These are phyloP conservation scores for Papilio elwesi DNA, from an alignment of 2,888 invertebrate species.

Conservation along the genomic window DNA sequence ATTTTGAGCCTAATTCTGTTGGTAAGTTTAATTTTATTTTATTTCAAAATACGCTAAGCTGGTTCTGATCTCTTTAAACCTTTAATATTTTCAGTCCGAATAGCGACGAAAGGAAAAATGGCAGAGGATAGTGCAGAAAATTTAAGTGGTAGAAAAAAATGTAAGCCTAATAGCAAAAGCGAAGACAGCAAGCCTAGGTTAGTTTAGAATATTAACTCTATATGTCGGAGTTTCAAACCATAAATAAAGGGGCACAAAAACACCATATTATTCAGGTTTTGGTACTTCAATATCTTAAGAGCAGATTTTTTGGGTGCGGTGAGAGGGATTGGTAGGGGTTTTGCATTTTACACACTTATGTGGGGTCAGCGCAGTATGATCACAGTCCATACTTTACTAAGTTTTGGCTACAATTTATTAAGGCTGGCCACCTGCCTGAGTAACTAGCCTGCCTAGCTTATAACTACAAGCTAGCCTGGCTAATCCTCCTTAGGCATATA, in stretches of 20 bases:
- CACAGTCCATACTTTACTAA: too few species aligned
- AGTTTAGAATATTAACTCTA: background rate
- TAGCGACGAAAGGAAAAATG: constrained; percentile 56
- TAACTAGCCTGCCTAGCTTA: too few species aligned
- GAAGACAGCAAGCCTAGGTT: constrained; percentile 57
- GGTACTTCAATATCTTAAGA: background rate
- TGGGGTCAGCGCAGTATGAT: too few species aligned
- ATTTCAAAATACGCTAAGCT: background rate
- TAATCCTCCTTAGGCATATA: too few species aligned
- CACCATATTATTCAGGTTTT: background rate
- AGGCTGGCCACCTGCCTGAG: too few species aligned
- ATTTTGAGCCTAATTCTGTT: constrained; percentile 31
- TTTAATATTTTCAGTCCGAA: constrained; percentile 47
- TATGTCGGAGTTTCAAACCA: background rate
- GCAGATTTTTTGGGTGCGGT: background rate
- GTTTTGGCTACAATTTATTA: too few species aligned
- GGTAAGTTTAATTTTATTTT: constrained; percentile 13
- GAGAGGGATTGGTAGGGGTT: too few species aligned
- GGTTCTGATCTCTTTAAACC: background rate
- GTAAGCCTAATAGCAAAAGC: constrained; percentile 60
- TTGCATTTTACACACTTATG: background rate
- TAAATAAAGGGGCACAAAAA: background rate
- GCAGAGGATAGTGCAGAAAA: constrained; percentile 62
- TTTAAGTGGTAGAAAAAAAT: constrained; percentile 64
- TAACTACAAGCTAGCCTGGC: too few species aligned